Evolutionary conservation across 2,888 invertebrate genomes (phyloP), one percentile per base, ranked within the genome.

Genomic region (Chrysolina haemoptera): DNA sequence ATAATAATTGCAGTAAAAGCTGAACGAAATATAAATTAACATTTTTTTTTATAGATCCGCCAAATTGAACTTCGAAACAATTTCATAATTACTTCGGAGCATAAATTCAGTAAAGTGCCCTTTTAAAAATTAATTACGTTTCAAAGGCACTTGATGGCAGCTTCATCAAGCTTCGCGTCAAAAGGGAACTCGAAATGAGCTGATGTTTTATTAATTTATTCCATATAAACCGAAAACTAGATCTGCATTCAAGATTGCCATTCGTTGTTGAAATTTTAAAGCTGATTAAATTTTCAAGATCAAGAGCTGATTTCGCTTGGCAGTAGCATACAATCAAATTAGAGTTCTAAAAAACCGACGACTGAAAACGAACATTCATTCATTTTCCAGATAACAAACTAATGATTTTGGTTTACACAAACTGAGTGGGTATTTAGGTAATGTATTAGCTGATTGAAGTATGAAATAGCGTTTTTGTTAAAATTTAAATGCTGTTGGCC

Each of bases 121-220:
- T n/a, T 59, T 12, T 55, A 16, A 18, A 1, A 12, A 22, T 55
- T 20, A 55, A 55, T 55, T 46, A 46, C 6, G 46, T 46, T 20
- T 59, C 59, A 59, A 27, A 59, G n/a, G 59, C 59, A 27, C 35
- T 59, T 35, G n/a, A 35, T 27, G 10, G 9, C n/a, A 59, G 35
- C 14, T 27, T 35, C 59, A 35, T 59, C 35, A n/a, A 35, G 59
- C 59, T 22, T 55, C 22, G 12, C 22, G 55, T 5, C 20, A 12
- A 22, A 55, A 55, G 55, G 55, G 59, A 59, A 35, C 59, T 27
- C 35, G 59, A 59, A 59, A 59, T 59, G 59, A 14, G n/a, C 12
- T 59, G 27, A 59, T 59, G n/a, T 35, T 59, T 59, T 59, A 59
- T 27, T 59, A 59, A 59, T 59, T 59, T n/a, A 11, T n/a, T 12